phyloP scores from a whole-genome alignment of 2,113 vertebrate genomes.

The Mohoua ochrocephala region DNA sequence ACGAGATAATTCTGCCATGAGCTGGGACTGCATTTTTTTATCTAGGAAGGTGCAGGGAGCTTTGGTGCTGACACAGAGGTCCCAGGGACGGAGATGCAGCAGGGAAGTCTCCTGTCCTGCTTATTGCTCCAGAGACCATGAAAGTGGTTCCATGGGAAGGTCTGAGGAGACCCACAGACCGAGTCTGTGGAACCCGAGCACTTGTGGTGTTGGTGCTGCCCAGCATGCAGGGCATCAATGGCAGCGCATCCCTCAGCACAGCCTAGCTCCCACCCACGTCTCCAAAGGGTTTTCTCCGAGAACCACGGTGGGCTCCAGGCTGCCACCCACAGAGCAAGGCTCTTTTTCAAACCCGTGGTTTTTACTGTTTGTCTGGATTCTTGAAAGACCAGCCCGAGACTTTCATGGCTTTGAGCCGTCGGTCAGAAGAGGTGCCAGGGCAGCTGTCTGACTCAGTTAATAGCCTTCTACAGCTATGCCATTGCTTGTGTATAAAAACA shows the following conservation, averaged over 20 bases:
- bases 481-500: not conserved
- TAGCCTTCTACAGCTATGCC: not conserved
- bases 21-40: not conserved
- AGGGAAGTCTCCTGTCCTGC: not conserved
- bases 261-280: not conserved
- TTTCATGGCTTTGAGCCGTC: rapidly evolving
- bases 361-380: not conserved
- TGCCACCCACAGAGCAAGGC: not conserved
- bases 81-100: not conserved
- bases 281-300: not conserved
- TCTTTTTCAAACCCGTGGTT: not conserved
- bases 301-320: not conserved
- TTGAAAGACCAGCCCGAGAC: not conserved
- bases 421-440: not conserved
- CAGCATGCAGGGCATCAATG: rapidly evolving
- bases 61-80: not conserved
- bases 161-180: rapidly evolving
- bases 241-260: not conserved
- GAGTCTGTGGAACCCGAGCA: rapidly evolving
- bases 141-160: too few species aligned
- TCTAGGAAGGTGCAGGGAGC: not conserved
- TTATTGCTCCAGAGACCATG: not conserved
- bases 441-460: not conserved
- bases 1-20: not conserved
- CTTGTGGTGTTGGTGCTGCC: rapidly evolving